Evolutionary conservation across 2,113 vertebrate genomes (phyloP).

Genomic region (Sardina pilchardus): DNA sequence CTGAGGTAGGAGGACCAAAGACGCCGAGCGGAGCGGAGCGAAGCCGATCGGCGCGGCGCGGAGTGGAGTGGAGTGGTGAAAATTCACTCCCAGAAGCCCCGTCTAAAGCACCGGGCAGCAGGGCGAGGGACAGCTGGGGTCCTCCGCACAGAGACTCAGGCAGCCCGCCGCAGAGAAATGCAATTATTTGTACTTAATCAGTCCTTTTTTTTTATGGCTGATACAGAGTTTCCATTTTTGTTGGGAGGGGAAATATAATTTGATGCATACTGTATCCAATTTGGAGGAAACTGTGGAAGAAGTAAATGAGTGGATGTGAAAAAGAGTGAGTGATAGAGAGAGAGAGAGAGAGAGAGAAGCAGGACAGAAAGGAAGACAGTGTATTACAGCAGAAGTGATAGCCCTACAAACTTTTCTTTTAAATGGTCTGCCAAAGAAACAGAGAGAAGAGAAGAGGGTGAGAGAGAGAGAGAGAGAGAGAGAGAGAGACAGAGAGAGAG

Average conservation of each 20-base stretch:
- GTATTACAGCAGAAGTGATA: slow-evolving; percentile 14
- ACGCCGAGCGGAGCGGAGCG: not conserved
- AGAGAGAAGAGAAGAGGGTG: not conserved
- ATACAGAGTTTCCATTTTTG: not conserved
- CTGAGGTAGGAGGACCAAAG: slow-evolving; percentile 50
- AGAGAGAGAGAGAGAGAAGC: not conserved
- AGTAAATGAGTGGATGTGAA: not conserved
- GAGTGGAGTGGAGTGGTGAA: not conserved
- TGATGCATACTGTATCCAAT: not conserved
- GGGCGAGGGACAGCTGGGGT: not conserved
- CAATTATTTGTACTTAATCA: not conserved
- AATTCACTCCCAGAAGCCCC: not conserved
- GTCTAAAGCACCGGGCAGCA: not conserved
- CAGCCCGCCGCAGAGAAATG: not conserved
- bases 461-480: not conserved
- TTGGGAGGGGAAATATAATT: not conserved
- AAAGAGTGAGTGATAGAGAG: not conserved
- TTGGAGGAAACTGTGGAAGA: not conserved
- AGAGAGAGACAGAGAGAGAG: not conserved
- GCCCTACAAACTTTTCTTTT: not conserved
- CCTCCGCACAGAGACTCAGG: not conserved
- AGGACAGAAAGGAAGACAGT: not conserved
- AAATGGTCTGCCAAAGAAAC: not conserved
- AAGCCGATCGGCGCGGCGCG: not conserved
- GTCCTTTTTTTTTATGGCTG: not conserved